These are phyloP conservation scores for Actinopyga echinites DNA, from an alignment of 53 echinoderm and acorn worm genomes.

Conservation along the genomic window DNA sequence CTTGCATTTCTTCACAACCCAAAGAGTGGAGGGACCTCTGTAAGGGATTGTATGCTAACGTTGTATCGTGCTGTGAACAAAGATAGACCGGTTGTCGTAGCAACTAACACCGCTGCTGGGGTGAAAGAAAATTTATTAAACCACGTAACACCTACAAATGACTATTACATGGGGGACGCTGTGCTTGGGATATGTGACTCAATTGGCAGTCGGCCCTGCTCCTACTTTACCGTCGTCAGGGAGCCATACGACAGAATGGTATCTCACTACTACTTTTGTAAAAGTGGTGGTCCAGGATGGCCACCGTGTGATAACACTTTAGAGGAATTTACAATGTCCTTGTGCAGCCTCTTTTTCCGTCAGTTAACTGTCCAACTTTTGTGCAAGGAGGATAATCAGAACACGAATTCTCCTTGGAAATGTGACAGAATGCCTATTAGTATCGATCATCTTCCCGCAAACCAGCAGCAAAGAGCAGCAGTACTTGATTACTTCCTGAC, in stretches of 20 bases:
- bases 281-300: slow-evolving; percentile 1
- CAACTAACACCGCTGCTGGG: neutral
- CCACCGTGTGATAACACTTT: slow-evolving; percentile 17
- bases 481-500: neutral
- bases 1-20: slow-evolving; percentile 18
- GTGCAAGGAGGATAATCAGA: neutral
- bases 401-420: neutral
- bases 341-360: slow-evolving; percentile 19
- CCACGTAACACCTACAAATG: neutral
- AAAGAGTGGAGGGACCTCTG: slow-evolving; percentile 13
- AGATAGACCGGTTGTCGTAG: neutral
- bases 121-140: neutral
- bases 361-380: slow-evolving; percentile 5
- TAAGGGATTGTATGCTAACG: neutral
- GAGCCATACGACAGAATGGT: slow-evolving; percentile 6
- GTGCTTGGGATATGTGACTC: slow-evolving; percentile 16
- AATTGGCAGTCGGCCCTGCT: neutral
- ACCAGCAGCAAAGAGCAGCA: neutral
- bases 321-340: slow-evolving; percentile 6
- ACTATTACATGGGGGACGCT: slow-evolving; percentile 31
- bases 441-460: neutral
- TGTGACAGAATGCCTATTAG: neutral
- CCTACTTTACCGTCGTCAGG: slow-evolving; percentile 9
- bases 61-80: neutral
- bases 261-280: slow-evolving; percentile 11